Base-by-base conservation (phyloP, 2,797 vertebrate genomes). In the Sebastes variabilis region DNA sequence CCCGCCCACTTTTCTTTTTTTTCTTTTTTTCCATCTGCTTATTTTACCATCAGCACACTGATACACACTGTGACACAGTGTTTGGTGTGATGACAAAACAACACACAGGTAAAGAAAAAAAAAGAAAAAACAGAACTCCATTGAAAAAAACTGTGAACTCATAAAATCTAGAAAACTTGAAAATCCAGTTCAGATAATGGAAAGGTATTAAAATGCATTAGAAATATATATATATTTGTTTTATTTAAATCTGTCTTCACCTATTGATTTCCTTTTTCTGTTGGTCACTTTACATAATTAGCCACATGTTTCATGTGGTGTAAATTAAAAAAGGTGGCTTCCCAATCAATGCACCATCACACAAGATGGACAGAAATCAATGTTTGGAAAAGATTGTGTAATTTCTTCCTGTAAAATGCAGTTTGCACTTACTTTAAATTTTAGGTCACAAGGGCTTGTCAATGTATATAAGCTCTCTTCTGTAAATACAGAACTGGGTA, bases 401-500 rank as follows among this genome's bases (percentile, higher is more conserved):
- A 75, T 77, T 80, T 30, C 13, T 62, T 78, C 62, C 24, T 30
- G 81, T 54, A 30, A 61, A 34, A 24, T 3, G 22, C 8, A n/a
- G 49, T n/a, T 52, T n/a, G 49, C 18, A 20, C 49, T 52, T 34
- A 65, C 73, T 75, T 75, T 82, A 72, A 72, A 79, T 79, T 75
- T 75, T 72, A 34, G 70, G 68, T 66, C 72, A 79, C 2, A 8
- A 18, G 46, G 71, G 49, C 34, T 11, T 71, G 58, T 80, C 32
- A 52, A 81, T 36, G 66, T 66, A 78, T 60, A 77, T 77, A 77
- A 79, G 81, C 66, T 71, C 55, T 75, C 75, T 29, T 88, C 82
- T 88, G 88, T 89, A 91, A 90, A 89, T 82, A 87, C 79, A 87
- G 62, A 59, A 42, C 70, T 78, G 72, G 62, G 85, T 84, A 89